A percentile compares a stretch with the other conserved stretches of the same genome.
These are phyloP conservation scores for Diachasmimorpha longicaudata DNA, from an alignment of 1,140 invertebrate species.

Conservation along the genomic window DNA sequence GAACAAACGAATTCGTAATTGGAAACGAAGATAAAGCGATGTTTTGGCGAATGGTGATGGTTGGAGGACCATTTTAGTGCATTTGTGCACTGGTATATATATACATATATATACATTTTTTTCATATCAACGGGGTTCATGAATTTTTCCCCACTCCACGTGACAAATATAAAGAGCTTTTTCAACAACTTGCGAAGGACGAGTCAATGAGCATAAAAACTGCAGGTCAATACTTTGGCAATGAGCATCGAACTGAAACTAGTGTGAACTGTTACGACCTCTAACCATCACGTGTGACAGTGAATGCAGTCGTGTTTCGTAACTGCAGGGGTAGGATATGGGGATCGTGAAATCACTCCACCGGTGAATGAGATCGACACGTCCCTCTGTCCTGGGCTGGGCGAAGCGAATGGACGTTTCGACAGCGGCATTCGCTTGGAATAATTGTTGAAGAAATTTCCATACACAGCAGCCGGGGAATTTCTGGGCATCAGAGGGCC, in stretches of 20 bases:
- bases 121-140: no score
- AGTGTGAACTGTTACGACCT: neutral
- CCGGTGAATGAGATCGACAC: neutral
- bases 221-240: neutral
- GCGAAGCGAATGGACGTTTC: neutral
- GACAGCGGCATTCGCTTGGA: neutral
- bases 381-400: neutral
- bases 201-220: neutral
- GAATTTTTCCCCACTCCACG: no score
- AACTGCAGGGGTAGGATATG: neutral
- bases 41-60: no score
- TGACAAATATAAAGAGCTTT: neutral
- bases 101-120: no score
- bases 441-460: slow-evolving; percentile 7
- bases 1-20: neutral
- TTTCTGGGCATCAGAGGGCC: neutral
- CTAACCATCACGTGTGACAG: neutral
- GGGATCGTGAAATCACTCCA: neutral
- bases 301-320: neutral
- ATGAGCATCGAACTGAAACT: neutral
- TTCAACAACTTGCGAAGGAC: neutral
- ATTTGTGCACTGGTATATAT: no score
- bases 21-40: neutral
- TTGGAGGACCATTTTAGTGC: no score
- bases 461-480: neutral